Base-by-base conservation (phyloP, 2,888 invertebrate species). In the Leptinotarsa juncta region DNA sequence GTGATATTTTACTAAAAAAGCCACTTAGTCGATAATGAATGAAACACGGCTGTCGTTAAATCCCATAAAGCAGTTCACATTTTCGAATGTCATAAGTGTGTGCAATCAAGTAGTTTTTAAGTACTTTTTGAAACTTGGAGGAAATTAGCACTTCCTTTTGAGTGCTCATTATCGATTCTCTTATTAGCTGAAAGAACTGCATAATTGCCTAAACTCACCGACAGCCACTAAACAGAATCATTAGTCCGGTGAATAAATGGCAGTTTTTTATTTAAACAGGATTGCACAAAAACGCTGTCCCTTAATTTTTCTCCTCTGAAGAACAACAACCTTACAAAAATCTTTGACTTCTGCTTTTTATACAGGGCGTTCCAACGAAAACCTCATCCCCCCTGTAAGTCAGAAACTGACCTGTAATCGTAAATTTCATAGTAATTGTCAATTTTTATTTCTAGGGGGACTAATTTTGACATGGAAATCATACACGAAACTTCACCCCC, bases 101-200 rank as follows among this genome's bases (percentile, higher is more conserved):
- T n/a, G 48, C 48, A 69, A 69, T 69, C 49, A 18, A 4, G 49
- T 62, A 62, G 62, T 18, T 69, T 15, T 69, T 3, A 57, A 69
- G 60, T 48, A 57, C 18, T 48, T 69, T 48, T 18, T 10, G 48
- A 23, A 57, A 48, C 14, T 23, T 14, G 57, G 23, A 69, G 57
- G 69, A 69, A 57, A 69, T 57, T 32, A 57, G 48, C 69, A 69
- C 69, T 69, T 68, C 15, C 55, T 26, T n/a, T 42, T 32, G 32
- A 49, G 55, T 57, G 55, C 55, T 69, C 69, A 69, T 57, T 57
- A 57, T 69, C 69, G 49, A 42, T 57, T 57, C 69, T 48, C 53
- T 57, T 23, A 69, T 69, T 69, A 69, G 57, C 60, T 32, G 57
- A 49, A 53, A 42, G 68, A 57, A 69, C 48, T 69, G 57, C 60